These are phyloP conservation scores for Petromus typicus DNA, from an alignment of 2,113 vertebrate species.

Conservation along the genomic window DNA sequence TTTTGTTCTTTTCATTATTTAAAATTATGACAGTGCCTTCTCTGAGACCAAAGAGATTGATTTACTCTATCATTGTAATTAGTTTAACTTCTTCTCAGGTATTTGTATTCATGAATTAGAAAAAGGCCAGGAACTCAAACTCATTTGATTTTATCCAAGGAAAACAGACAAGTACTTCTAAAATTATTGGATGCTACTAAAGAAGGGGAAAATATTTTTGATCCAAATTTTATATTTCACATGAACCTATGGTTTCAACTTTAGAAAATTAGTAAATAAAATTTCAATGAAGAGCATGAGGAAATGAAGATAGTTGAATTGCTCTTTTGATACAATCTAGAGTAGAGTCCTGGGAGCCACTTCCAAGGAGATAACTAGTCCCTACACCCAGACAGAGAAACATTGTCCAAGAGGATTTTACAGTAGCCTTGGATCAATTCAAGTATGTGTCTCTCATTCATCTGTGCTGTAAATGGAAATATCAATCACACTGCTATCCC, in stretches of 20 bases:
- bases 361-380: neutral
- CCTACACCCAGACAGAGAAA: too few relatives aligned
- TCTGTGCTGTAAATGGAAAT: neutral
- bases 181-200: neutral
- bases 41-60: neutral
- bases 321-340: neutral
- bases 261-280: too few relatives aligned
- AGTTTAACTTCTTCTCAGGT: neutral
- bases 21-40: neutral
- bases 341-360: neutral
- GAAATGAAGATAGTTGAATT: neutral
- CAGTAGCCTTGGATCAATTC: neutral
- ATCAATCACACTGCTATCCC: neutral
- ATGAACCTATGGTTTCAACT: too few relatives aligned
- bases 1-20: neutral
- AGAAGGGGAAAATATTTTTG: neutral
- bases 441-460: neutral
- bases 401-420: neutral
- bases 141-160: neutral
- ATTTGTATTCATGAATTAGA: neutral
- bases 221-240: neutral
- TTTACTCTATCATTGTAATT: neutral
- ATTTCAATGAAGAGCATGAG: neutral
- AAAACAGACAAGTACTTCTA: neutral
- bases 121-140: neutral